Evolutionary conservation across 2,888 invertebrate species (phyloP).

Genomic region (Eupithecia exiguata): DNA sequence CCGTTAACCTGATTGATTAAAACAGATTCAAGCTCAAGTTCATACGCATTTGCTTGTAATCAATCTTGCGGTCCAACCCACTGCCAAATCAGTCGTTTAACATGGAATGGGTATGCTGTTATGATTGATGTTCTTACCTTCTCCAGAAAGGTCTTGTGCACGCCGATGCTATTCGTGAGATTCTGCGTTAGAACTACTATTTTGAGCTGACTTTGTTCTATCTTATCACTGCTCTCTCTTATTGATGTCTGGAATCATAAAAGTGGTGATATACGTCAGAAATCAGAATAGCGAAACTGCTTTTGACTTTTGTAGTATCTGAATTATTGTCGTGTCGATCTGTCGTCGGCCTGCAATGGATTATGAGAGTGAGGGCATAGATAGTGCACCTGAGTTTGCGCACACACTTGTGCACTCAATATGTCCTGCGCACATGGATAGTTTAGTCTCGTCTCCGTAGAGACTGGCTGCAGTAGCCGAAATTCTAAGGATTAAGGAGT

Average conservation of each 20-base stretch:
- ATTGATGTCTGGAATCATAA: constrained; percentile 69
- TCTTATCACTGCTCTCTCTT: constrained; percentile 72
- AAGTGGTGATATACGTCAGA: neutral
- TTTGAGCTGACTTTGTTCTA: constrained; percentile 71
- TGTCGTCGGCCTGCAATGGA: neutral
- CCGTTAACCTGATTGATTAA: constrained; percentile 80
- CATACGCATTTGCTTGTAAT: constrained; percentile 32
- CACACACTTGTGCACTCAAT: neutral
- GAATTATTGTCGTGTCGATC: neutral
- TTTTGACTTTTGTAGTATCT: neutral
- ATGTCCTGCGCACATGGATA: neutral
- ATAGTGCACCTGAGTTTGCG: neutral
- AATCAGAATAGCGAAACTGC: neutral
- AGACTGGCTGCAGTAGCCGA: neutral
- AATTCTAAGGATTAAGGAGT: neutral
- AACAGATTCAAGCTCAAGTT: constrained; percentile 32
- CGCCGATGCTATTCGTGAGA: constrained; percentile 69
- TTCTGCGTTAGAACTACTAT: constrained; percentile 70
- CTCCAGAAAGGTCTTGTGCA: constrained; percentile 71
- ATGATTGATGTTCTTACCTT: constrained; percentile 64
- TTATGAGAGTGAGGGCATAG: neutral
- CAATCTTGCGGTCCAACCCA: constrained; percentile 43
- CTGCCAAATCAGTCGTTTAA: constrained; percentile 44
- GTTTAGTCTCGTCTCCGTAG: too few species aligned
- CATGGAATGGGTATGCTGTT: constrained; percentile 33